Evolutionary conservation across 2,888 invertebrate genomes (phyloP).

Genomic region (Amphipyra berbera): DNA sequence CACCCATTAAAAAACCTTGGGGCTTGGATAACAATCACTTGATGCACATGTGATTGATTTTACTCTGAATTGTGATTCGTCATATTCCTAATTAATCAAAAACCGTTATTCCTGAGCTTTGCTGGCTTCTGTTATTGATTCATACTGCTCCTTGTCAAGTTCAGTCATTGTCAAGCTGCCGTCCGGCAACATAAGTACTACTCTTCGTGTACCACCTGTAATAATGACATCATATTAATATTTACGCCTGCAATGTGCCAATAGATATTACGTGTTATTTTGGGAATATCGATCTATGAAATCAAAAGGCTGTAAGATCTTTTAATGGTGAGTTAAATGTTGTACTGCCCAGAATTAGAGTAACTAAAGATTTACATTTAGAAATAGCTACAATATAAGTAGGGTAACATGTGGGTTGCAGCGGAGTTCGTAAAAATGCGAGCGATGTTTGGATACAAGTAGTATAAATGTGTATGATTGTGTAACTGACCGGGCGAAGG

Average conservation of each 20-base stretch:
- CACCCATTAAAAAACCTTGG: background rate
- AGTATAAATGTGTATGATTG: background rate
- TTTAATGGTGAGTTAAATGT: too few species aligned
- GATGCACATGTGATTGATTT: constrained; percentile 10
- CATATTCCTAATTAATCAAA: constrained; percentile 4
- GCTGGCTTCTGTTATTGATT: constrained; percentile 90
- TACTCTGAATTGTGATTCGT: background rate
- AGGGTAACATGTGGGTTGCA: too few species aligned
- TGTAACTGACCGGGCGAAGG: constrained; percentile 93
- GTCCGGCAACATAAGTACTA: constrained; percentile 95
- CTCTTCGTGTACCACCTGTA: constrained; percentile 94
- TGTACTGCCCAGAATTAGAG: too few species aligned
- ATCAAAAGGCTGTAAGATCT: too few species aligned
- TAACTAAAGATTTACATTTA: too few species aligned
- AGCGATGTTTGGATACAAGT: background rate
- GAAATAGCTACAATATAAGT: too few species aligned
- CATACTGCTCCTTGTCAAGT: constrained; percentile 95
- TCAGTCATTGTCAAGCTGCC: constrained; percentile 96
- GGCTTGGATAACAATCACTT: constrained; percentile 6
- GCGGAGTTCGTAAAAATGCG: background rate
- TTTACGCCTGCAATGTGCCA: background rate
- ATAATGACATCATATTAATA: constrained; percentile 14
- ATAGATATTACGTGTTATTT: background rate
- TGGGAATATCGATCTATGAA: too few species aligned
- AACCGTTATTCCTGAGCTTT: constrained; percentile 87